These are phyloP conservation scores for Chascanopsetta lugubris DNA, from an alignment of 2,113 vertebrate genomes.

Conservation along the genomic window DNA sequence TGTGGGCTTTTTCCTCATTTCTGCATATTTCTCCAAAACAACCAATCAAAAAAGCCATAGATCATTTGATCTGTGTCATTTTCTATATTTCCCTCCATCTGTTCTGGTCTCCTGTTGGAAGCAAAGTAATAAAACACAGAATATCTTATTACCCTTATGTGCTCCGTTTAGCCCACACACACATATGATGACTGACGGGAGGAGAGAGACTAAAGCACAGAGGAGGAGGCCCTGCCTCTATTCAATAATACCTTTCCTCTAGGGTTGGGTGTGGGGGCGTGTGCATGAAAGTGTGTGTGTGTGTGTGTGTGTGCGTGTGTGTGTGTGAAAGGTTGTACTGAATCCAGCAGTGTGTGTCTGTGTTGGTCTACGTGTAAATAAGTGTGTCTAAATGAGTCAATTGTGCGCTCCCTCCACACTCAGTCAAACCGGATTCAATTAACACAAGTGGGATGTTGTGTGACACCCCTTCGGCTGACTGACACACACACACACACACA, in stretches of 20 bases:
- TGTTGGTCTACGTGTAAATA: conserved; percentile 22
- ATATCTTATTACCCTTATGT: conserved; percentile 54
- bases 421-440: conserved; percentile 73
- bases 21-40: conserved; percentile 32
- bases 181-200: conserved; percentile 59
- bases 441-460: conserved; percentile 58
- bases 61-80: conserved; percentile 43
- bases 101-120: conserved; percentile 43
- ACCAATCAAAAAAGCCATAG: conserved; percentile 22
- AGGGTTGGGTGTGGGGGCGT: conserved; percentile 25
- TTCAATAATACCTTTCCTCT: conserved; percentile 68
- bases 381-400: conserved; percentile 35
- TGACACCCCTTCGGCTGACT: conserved; percentile 9
- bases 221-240: conserved; percentile 62
- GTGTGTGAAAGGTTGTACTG: conserved; percentile 16
- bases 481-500: conserved; percentile 9
- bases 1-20: conserved; percentile 5
- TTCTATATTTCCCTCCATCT: conserved; percentile 48
- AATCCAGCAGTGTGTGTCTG: conserved; percentile 16
- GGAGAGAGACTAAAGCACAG: conserved; percentile 45
- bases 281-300: conserved; percentile 15
- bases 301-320: conserved; percentile 16
- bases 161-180: conserved; percentile 43
- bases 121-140: conserved; percentile 24
- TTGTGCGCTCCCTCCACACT: conserved; percentile 25